Base-by-base conservation (phyloP, 2,113 vertebrate genomes). In the Neodon shergylaensis region DNA sequence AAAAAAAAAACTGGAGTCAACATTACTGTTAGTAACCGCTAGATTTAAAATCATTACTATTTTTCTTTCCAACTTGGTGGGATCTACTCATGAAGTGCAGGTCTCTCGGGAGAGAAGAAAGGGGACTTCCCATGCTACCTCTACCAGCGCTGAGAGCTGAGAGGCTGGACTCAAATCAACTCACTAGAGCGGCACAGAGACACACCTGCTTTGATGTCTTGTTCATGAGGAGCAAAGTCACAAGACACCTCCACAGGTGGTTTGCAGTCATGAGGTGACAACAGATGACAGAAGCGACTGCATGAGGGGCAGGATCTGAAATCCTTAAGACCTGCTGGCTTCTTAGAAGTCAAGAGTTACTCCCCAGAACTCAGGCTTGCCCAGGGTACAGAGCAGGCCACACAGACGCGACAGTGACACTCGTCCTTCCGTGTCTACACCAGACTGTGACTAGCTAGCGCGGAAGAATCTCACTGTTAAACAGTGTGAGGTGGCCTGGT, bases 21-120 rank as follows among this genome's bases (percentile, higher is more conserved):
- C 2, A 92, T 49, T 36, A 36, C 21, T 94, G 85, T 74, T 90
- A 83, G 68, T 84, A 94, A 31, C 74, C 28, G 42, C 36, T 73
- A 90, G 14, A 78, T 72, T 58, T 74, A 92, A 88, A 54, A 74
- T 79, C 26, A 89, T 78, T 1, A 94, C 42, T 36, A 33, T 16
- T 94, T 54, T 91, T 94, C 77, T 42, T 33, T 93, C 58, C 52
- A 63, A 83, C 44, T n/a, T 91, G 92, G 76, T 0, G 44, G 76
- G 26, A 88, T 85, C 47, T 63, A 94, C 61, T 94, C 9, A 47
- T 63, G 31, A 91, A 91, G 88, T 26, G 86, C 3, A 66, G 24
- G 72, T 74, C 52, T 91, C 91, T 76, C 74, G 61, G 49, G 49
- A 58, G 36, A 94, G 61, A 65, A 93, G 65, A 61, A 5, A 84